phyloP scores from a whole-genome alignment of 2,113 vertebrate species.

The Dryoscopus gambensis region DNA sequence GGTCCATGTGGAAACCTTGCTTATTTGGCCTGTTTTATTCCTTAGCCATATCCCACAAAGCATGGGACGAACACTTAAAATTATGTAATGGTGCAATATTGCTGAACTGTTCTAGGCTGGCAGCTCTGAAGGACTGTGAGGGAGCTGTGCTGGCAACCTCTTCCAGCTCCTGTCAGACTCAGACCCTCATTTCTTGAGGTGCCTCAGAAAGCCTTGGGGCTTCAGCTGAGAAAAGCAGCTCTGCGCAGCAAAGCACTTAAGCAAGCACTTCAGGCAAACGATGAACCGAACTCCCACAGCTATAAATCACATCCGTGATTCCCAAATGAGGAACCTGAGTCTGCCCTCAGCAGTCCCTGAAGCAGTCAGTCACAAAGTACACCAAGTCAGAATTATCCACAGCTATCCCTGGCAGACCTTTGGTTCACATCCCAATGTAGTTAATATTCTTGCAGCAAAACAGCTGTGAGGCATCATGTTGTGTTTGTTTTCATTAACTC shows the following conservation, averaged over 20 bases:
- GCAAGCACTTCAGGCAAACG: neutral
- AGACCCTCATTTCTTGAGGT: neutral
- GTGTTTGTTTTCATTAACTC: constrained; percentile 36
- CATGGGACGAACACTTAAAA: neutral
- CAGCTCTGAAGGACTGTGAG: neutral
- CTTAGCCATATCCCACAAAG: neutral
- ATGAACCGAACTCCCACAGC: neutral
- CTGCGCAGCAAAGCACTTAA: neutral
- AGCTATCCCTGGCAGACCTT: neutral
- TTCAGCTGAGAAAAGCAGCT: neutral
- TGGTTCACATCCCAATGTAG: neutral
- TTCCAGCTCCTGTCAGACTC: neutral
- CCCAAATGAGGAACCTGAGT: neutral
- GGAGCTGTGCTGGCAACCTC: neutral
- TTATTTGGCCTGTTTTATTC: neutral
- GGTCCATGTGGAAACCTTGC: neutral
- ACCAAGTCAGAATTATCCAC: neutral
- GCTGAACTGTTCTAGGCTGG: neutral
- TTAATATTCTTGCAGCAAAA: neutral
- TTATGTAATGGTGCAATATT: neutral
- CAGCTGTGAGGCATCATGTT: neutral
- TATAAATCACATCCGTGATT: neutral
- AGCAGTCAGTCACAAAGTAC: neutral
- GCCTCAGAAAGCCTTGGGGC: neutral
- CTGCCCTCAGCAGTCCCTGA: neutral